These are phyloP conservation scores for Oeneis ivallda DNA, from an alignment of 2,888 invertebrate genomes.

Conservation along the genomic window DNA sequence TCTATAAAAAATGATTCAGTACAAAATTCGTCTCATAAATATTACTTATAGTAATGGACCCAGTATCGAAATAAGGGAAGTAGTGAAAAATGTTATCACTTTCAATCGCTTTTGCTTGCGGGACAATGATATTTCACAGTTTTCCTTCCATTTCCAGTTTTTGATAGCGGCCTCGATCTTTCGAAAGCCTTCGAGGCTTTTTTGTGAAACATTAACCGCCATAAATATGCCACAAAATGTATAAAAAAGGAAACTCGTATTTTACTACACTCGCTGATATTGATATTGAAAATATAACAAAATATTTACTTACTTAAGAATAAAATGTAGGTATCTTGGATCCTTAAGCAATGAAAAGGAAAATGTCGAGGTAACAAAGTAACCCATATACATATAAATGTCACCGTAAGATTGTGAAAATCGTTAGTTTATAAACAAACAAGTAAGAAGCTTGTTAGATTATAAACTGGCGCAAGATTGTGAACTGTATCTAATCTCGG, in stretches of 20 bases:
- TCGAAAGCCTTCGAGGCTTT: conserved; percentile 39
- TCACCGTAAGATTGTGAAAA: too few relatives aligned
- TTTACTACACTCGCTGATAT: conserved; percentile 5
- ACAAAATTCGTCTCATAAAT: neutral
- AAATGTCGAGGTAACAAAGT: neutral
- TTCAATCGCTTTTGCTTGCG: conserved; percentile 2
- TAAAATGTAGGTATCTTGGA: neutral
- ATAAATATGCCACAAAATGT: conserved; percentile 36
- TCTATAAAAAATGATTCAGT: too few relatives aligned
- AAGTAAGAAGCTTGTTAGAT: too few relatives aligned
- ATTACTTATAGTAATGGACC: too few relatives aligned
- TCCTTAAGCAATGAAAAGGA: neutral
- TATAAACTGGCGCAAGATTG: too few relatives aligned
- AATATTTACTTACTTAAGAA: too few relatives aligned
- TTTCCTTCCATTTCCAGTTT: conserved; percentile 16
- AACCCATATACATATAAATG: too few relatives aligned
- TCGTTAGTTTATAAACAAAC: too few relatives aligned
- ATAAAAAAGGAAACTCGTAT: conserved; percentile 15
- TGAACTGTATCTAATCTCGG: too few relatives aligned
- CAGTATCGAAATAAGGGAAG: neutral
- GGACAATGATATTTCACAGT: conserved; percentile 11
- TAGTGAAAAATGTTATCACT: conserved; percentile 3
- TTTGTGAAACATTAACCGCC: conserved; percentile 35
- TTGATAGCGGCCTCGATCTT: conserved; percentile 31
- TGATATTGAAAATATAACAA: conserved; percentile 8